These are phyloP conservation scores for Penelope pileata DNA, from an alignment of 2,113 vertebrate species.

Conservation along the genomic window DNA sequence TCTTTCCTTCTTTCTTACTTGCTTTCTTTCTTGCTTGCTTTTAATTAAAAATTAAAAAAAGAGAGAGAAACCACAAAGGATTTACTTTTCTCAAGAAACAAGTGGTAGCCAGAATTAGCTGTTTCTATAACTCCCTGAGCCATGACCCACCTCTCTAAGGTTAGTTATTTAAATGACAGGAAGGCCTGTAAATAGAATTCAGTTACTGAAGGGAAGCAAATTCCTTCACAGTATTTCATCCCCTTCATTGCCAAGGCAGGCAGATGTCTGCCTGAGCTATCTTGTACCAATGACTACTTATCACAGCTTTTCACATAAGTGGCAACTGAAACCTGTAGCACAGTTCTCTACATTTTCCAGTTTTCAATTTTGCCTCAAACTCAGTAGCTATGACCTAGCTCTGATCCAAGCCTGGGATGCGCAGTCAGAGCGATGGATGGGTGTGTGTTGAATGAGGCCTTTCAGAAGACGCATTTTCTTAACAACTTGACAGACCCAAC, in stretches of 20 bases:
- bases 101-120: neutral
- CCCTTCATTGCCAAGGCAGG: neutral
- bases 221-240: neutral
- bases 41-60: neutral
- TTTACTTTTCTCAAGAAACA: neutral
- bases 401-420: neutral
- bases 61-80: neutral
- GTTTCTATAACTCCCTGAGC: neutral
- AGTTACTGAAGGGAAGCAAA: slow-evolving; percentile 8
- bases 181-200: slow-evolving; percentile 22
- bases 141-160: neutral
- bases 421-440: neutral
- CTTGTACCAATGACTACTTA: neutral
- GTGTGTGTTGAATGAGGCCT: neutral
- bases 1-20: neutral
- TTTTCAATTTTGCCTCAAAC: neutral
- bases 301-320: neutral
- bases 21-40: too few species aligned
- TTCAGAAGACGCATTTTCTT: neutral
- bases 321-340: neutral
- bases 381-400: neutral
- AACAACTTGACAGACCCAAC: neutral
- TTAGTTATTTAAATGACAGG: slow-evolving; percentile 20
- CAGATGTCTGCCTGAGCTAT: neutral
- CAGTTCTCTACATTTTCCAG: neutral